Percentiles rank a stretch among this genome's conserved stretches.
Evolutionary conservation across 2,797 vertebrate species (phyloP).

Genomic region (Clarias laeviceps): DNA sequence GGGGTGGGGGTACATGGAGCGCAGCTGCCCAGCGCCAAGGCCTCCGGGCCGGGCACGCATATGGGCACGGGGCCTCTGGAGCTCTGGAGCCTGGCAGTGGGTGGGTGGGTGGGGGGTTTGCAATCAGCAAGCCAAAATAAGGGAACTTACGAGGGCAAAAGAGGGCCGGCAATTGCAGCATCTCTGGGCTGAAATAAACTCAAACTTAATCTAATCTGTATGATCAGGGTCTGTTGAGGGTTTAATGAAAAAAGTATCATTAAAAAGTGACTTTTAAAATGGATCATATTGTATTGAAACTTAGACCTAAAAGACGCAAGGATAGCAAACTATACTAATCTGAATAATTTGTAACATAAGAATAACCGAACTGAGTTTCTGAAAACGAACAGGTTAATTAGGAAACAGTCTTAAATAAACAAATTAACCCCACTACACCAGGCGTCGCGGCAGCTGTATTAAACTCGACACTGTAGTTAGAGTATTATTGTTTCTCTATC

Average conservation of each 20-base stretch:
- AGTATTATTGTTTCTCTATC: background rate
- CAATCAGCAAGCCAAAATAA: slow-evolving; percentile 38
- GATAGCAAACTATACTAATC: background rate
- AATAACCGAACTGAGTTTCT: background rate
- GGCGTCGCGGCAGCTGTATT: background rate
- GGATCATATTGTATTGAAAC: background rate
- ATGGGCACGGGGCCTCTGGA: slow-evolving; percentile 49
- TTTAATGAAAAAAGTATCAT: background rate
- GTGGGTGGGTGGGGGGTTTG: background rate
- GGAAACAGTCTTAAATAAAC: background rate
- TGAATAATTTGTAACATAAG: background rate
- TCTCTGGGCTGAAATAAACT: background rate
- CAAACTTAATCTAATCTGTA: background rate
- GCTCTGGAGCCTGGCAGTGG: slow-evolving; percentile 46
- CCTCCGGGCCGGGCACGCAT: slow-evolving; percentile 64
- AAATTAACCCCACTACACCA: background rate
- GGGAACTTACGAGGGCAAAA: slow-evolving; percentile 6
- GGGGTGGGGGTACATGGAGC: slow-evolving; percentile 55
- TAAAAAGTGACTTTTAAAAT: background rate
- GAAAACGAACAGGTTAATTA: background rate
- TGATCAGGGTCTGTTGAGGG: background rate
- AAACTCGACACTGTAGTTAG: background rate
- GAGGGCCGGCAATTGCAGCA: background rate
- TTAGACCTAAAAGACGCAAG: too few species aligned
- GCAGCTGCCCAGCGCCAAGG: slow-evolving; percentile 68